Evolutionary conservation across 2,888 invertebrate species (phyloP).

Genomic region (Xylota sylvarum): DNA sequence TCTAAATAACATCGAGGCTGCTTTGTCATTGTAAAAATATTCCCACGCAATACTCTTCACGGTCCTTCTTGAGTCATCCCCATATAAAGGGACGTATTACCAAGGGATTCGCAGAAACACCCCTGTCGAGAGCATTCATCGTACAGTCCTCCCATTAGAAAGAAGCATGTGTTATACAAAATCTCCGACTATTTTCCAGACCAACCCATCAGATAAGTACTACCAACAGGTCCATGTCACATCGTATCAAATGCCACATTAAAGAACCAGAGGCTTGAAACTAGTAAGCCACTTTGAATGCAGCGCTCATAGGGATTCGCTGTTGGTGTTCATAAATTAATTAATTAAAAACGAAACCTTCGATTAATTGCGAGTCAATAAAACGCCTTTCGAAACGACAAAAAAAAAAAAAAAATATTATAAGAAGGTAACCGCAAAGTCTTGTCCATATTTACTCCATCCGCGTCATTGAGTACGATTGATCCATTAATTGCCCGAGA

Average conservation of each 20-base stretch:
- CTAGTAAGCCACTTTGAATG: slow-evolving; percentile 43
- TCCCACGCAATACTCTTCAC: neutral
- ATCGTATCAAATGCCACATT: neutral
- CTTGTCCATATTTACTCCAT: slow-evolving; percentile 32
- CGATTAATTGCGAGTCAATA: slow-evolving; percentile 74
- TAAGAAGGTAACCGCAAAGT: slow-evolving; percentile 41
- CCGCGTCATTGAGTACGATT: slow-evolving; percentile 63
- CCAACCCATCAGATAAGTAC: neutral
- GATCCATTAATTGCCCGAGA: slow-evolving; percentile 73
- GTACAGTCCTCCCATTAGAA: neutral
- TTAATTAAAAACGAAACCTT: slow-evolving; percentile 73
- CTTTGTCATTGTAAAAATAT: neutral
- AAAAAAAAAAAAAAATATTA: slow-evolving; percentile 25
- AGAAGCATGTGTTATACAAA: neutral
- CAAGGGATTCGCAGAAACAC: neutral
- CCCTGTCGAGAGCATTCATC: neutral
- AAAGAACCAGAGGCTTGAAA: neutral
- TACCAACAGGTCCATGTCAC: neutral
- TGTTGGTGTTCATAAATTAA: slow-evolving; percentile 75
- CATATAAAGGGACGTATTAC: neutral
- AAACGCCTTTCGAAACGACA: slow-evolving; percentile 65
- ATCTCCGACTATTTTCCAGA: neutral
- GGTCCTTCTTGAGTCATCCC: neutral
- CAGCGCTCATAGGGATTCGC: slow-evolving; percentile 50
- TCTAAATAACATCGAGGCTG: too few relatives aligned